These are phyloP conservation scores for Petromus typicus DNA, from an alignment of 2,113 vertebrate genomes.

Conservation along the genomic window DNA sequence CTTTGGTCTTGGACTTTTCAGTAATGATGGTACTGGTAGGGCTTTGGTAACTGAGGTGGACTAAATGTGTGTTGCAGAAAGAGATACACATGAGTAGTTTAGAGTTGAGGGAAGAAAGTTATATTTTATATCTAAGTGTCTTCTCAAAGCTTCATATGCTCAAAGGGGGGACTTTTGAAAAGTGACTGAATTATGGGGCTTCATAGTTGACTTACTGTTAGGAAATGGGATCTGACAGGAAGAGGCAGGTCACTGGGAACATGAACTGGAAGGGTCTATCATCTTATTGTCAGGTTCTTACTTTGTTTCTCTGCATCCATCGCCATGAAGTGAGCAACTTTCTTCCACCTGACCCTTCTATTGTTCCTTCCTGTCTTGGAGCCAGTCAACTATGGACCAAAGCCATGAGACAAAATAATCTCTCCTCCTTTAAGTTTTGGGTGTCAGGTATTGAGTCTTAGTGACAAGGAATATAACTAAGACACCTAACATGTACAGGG, in stretches of 20 bases:
- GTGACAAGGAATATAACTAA: neutral
- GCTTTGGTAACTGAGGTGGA: neutral
- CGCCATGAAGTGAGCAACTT: neutral
- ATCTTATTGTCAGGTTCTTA: neutral
- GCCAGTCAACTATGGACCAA: neutral
- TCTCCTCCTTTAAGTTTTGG: neutral
- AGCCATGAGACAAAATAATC: neutral
- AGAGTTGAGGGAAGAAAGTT: neutral
- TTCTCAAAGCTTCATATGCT: neutral
- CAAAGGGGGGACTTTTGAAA: neutral
- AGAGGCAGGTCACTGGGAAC: neutral
- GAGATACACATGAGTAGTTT: neutral
- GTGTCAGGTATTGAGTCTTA: neutral
- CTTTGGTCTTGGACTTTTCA: neutral
- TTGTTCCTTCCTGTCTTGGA: neutral
- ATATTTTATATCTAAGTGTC: neutral
- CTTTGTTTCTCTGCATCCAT: neutral
- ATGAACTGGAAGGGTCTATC: neutral
- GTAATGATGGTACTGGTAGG: neutral
- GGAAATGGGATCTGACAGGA: neutral
- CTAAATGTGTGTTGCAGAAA: neutral
- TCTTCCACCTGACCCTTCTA: neutral
- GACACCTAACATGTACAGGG: neutral
- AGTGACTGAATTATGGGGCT: neutral
- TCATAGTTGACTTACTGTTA: neutral